These are phyloP conservation scores for Polyploca ridens DNA, from an alignment of 2,888 invertebrate genomes.

Conservation along the genomic window DNA sequence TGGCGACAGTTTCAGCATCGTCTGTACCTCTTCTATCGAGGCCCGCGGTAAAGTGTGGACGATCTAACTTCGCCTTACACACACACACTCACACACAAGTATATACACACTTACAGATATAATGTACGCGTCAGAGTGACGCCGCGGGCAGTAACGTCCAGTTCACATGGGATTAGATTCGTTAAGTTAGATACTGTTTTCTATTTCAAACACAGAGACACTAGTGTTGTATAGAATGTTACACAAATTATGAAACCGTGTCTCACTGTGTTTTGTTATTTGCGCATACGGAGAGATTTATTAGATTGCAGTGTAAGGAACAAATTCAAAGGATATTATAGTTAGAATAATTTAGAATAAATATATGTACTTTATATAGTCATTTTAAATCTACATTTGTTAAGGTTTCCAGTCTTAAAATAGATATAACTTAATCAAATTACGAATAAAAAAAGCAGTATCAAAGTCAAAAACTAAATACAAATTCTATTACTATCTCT, in stretches of 20 bases:
- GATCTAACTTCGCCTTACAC: slow-evolving; percentile 83
- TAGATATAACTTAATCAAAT: too few species aligned
- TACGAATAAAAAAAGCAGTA: too few species aligned
- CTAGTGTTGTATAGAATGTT: slow-evolving; percentile 18
- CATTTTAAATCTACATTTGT: neutral
- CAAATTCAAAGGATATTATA: neutral
- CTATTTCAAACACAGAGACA: slow-evolving; percentile 38
- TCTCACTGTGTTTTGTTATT: slow-evolving; percentile 12
- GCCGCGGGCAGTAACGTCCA: slow-evolving; percentile 65
- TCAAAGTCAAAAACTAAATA: too few species aligned
- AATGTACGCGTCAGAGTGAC: slow-evolving; percentile 49
- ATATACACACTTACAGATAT: slow-evolving; percentile 35
- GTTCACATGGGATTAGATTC: slow-evolving; percentile 75
- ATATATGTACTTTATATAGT: neutral
- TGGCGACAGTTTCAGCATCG: slow-evolving; percentile 35
- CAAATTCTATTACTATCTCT: too few species aligned
- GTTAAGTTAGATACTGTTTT: slow-evolving; percentile 55
- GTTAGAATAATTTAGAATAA: neutral
- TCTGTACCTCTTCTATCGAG: slow-evolving; percentile 77
- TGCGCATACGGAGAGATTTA: slow-evolving; percentile 11
- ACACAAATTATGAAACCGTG: slow-evolving; percentile 32
- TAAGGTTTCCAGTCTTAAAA: too few species aligned
- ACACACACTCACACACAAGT: slow-evolving; percentile 46
- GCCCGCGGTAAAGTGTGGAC: slow-evolving; percentile 83
- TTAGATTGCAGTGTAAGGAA: slow-evolving; percentile 2